These are phyloP conservation scores for Sebastolobus alascanus DNA, from an alignment of 2,797 vertebrate species.

Conservation along the genomic window DNA sequence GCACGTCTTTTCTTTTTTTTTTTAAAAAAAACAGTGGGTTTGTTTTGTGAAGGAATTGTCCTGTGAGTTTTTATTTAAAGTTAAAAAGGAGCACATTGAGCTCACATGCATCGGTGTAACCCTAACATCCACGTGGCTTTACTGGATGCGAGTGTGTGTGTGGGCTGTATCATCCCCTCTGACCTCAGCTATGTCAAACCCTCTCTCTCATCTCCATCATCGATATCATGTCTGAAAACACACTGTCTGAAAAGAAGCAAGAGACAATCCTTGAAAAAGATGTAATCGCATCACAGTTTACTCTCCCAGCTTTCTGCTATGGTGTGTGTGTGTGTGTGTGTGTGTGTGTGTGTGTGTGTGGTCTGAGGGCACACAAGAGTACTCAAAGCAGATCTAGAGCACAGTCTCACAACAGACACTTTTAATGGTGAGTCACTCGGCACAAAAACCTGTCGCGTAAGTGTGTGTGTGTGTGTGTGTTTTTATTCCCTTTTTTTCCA, in stretches of 20 bases:
- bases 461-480: slow-evolving; percentile 48
- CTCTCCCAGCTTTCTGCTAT: slow-evolving; percentile 77
- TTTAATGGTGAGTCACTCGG: slow-evolving; percentile 77
- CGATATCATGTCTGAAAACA: slow-evolving; percentile 59
- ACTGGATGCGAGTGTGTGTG: slow-evolving; percentile 42
- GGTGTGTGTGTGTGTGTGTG: slow-evolving; percentile 55
- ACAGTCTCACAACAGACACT: slow-evolving; percentile 74
- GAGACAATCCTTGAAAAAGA: slow-evolving; percentile 85
- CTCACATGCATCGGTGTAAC: slow-evolving; percentile 34
- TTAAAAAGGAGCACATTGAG: slow-evolving; percentile 56
- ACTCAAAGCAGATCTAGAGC: slow-evolving; percentile 80
- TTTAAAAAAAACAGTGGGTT: slow-evolving; percentile 30
- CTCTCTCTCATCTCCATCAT: slow-evolving; percentile 53
- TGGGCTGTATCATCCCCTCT: slow-evolving; percentile 19
- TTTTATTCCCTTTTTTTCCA: slow-evolving; percentile 24
- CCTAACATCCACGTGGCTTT: slow-evolving; percentile 38
- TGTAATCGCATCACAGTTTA: slow-evolving; percentile 80
- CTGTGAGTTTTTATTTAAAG: slow-evolving; percentile 36
- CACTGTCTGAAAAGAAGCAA: slow-evolving; percentile 79
- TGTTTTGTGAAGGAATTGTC: slow-evolving; percentile 53
- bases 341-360: slow-evolving; percentile 56
- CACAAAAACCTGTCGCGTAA: slow-evolving; percentile 73
- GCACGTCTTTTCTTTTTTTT: slow-evolving; percentile 61
- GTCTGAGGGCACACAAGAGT: slow-evolving; percentile 74
- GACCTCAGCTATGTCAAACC: slow-evolving; percentile 49